Conservation (phyloP, 2,113 vertebrate genomes). For the Tyrannus savana region DNA sequence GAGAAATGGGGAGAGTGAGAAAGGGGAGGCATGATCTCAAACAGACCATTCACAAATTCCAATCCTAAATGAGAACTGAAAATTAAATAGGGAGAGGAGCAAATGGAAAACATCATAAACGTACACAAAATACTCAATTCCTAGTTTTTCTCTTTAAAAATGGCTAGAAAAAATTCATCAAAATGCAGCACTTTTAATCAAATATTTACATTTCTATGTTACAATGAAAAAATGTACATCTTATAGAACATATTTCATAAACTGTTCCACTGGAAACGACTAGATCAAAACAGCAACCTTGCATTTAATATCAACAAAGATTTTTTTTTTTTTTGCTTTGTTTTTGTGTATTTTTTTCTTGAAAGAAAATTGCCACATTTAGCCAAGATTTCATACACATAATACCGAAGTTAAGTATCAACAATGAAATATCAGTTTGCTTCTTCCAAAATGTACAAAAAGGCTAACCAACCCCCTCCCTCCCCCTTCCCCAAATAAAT, state of each 20-base stretch:
- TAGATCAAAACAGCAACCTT: conserved; percentile 79
- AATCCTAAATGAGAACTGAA: conserved; percentile 84
- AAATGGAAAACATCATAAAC: conserved; percentile 79
- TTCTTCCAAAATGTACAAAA: conserved; percentile 73
- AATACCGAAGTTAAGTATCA: conserved; percentile 81
- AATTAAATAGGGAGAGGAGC: conserved; percentile 79
- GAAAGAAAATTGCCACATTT: conserved; percentile 72
- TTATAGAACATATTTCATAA: conserved; percentile 86
- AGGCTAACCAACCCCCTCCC: conserved; percentile 50
- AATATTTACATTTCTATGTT: conserved; percentile 97
- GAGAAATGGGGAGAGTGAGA: not conserved
- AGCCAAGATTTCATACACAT: conserved; percentile 69
- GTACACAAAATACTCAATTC: conserved; percentile 95
- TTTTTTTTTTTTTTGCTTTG: conserved; percentile 34
- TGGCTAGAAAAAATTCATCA: conserved; percentile 92
- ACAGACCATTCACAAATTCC: conserved; percentile 80
- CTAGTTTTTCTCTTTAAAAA: conserved; percentile 95
- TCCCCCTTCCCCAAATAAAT: conserved; percentile 66
- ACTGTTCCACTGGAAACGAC: conserved; percentile 78
- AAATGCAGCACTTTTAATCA: conserved; percentile 90
- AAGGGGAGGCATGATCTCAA: conserved; percentile 72
- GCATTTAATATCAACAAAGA: conserved; percentile 73
- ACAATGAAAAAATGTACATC: conserved; percentile 92
- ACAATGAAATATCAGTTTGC: conserved; percentile 66
- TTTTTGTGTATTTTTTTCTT: conserved; percentile 43